phyloP scores from a whole-genome alignment of 2,888 invertebrate species.

The Lochmaea capreae region DNA sequence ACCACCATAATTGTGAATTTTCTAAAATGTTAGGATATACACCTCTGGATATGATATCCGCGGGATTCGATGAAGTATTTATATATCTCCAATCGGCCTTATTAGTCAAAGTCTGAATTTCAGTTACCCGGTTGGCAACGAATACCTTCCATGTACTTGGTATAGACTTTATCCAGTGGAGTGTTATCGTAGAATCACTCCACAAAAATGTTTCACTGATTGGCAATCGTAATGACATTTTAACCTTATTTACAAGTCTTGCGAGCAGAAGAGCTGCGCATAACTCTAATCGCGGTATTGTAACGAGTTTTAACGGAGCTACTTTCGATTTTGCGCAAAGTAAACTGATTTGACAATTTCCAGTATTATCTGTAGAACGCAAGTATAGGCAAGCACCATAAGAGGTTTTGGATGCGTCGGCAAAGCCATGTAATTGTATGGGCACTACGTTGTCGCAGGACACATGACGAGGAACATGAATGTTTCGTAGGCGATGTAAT shows the following conservation, averaged over 20 bases:
- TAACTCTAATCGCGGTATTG: slow-evolving; percentile 37
- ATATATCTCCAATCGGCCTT: slow-evolving; percentile 51
- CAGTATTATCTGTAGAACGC: slow-evolving; percentile 21
- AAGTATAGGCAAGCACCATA: slow-evolving; percentile 41
- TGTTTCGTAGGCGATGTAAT: slow-evolving; percentile 5
- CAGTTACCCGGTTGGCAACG: slow-evolving; percentile 53
- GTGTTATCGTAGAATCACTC: slow-evolving; percentile 46
- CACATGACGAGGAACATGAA: slow-evolving; percentile 35
- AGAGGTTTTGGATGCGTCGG: slow-evolving; percentile 41
- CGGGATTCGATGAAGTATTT: slow-evolving; percentile 51
- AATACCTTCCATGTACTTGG: slow-evolving; percentile 44
- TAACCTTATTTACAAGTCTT: slow-evolving; percentile 30
- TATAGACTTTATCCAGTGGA: slow-evolving; percentile 40
- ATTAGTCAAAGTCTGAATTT: slow-evolving; percentile 51
- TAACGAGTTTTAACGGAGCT: slow-evolving; percentile 42
- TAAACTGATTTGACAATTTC: slow-evolving; percentile 30
- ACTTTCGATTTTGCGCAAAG: slow-evolving; percentile 42
- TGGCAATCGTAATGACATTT: slow-evolving; percentile 20
- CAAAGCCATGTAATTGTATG: slow-evolving; percentile 47
- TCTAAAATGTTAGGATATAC: slow-evolving; percentile 8
- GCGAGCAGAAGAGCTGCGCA: slow-evolving; percentile 39
- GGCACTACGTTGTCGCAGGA: slow-evolving; percentile 5
- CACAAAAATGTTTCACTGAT: slow-evolving; percentile 38
- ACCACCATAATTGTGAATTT: slow-evolving; percentile 21
- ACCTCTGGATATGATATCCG: slow-evolving; percentile 56